Percentiles rank a stretch among this genome's conserved stretches.
These are phyloP conservation scores for Eupristina koningsbergeri DNA, from an alignment of 1,140 invertebrate genomes.

Conservation along the genomic window DNA sequence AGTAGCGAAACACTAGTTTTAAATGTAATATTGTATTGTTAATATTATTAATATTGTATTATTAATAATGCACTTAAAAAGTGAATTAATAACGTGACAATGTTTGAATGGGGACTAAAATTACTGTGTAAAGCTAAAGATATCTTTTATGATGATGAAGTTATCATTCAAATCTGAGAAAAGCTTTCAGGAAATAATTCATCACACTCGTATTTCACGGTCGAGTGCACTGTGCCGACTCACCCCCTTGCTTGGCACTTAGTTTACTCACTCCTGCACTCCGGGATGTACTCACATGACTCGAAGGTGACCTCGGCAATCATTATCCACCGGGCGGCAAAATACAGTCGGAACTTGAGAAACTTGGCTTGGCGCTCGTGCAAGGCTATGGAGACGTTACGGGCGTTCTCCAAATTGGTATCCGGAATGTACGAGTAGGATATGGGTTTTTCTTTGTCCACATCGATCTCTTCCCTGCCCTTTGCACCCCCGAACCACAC, in stretches of 20 bases:
- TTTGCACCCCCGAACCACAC: conserved; percentile 78
- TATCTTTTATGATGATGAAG: background rate
- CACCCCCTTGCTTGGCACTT: too few relatives aligned
- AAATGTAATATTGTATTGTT: too few relatives aligned
- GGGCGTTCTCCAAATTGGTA: conserved; percentile 79
- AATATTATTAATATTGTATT: too few relatives aligned
- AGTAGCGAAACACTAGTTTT: too few relatives aligned
- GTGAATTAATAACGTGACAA: too few relatives aligned
- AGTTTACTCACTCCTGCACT: too few relatives aligned
- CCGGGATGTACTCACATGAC: conserved; percentile 73
- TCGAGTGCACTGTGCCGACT: too few relatives aligned
- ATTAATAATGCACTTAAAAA: too few relatives aligned
- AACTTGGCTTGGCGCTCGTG: conserved; percentile 77
- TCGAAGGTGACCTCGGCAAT: conserved; percentile 84
- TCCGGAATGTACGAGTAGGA: conserved; percentile 83
- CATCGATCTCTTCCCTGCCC: background rate
- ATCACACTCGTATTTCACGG: background rate
- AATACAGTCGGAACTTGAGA: conserved; percentile 82
- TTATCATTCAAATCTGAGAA: background rate
- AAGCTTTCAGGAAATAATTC: background rate
- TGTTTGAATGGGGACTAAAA: too few relatives aligned
- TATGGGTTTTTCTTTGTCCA: conserved; percentile 73
- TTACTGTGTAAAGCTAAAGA: too few relatives aligned
- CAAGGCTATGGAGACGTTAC: conserved; percentile 83
- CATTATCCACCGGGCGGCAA: conserved; percentile 85